phyloP scores from a whole-genome alignment of 1,140 invertebrate genomes.

The Brachionus calyciflorus region DNA sequence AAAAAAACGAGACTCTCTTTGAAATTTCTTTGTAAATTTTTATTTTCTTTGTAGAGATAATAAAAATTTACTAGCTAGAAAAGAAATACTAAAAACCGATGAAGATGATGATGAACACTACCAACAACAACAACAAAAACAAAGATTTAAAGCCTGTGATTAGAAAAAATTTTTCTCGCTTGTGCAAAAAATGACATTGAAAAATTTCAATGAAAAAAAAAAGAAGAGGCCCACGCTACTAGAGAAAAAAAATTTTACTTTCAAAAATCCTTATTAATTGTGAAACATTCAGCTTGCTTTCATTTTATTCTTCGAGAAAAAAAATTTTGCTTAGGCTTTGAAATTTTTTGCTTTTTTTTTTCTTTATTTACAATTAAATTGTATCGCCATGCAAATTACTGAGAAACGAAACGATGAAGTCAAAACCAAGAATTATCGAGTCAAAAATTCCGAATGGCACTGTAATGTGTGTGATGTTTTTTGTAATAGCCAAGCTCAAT shows the following conservation, averaged over 20 bases:
- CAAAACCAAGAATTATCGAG: background rate
- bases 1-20: too few relatives aligned
- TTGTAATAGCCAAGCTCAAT: slow-evolving; percentile 39
- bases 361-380: slow-evolving; percentile 24
- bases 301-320: background rate
- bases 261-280: too few relatives aligned
- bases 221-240: slow-evolving; percentile 9
- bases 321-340: slow-evolving; percentile 7
- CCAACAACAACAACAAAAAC: background rate
- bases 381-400: too few relatives aligned
- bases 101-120: too few relatives aligned
- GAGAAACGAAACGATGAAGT: too few relatives aligned
- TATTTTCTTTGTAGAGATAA: too few relatives aligned
- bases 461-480: slow-evolving; percentile 18
- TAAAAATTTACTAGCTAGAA: too few relatives aligned
- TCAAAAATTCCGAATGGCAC: slow-evolving; percentile 37
- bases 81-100: too few relatives aligned
- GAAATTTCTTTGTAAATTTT: too few relatives aligned
- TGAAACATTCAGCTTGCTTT: background rate
- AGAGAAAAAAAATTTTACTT: too few relatives aligned
- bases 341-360: slow-evolving; percentile 20
- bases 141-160: too few relatives aligned
- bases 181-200: slow-evolving; percentile 8
- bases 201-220: too few relatives aligned
- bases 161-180: background rate